These are phyloP conservation scores for Serripes groenlandicus DNA, from an alignment of 2,888 invertebrate species.

Conservation along the genomic window DNA sequence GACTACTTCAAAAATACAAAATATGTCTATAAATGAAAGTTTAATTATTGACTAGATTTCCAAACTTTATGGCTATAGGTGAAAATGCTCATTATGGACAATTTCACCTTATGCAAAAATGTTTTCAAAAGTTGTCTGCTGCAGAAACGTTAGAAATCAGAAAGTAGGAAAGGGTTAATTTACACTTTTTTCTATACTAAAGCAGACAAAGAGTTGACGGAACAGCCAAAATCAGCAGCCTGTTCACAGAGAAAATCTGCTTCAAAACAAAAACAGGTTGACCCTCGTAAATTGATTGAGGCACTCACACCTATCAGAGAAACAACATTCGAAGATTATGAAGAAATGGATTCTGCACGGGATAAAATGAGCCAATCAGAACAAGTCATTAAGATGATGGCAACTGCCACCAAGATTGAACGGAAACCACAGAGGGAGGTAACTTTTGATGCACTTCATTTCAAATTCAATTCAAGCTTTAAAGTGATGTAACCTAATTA, in stretches of 20 bases:
- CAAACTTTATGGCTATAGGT: too few relatives aligned
- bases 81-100: too few relatives aligned
- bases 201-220: constrained; percentile 8
- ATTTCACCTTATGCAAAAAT: too few relatives aligned
- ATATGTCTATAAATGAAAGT: too few relatives aligned
- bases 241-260: constrained; percentile 52
- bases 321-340: constrained; percentile 76
- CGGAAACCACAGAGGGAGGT: constrained; percentile 57
- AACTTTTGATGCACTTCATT: too few relatives aligned
- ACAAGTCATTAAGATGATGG: constrained; percentile 67
- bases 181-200: background rate
- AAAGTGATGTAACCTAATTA: too few relatives aligned
- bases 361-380: constrained; percentile 64
- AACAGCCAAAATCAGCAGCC: constrained; percentile 9
- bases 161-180: background rate
- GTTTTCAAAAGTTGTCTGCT: too few relatives aligned
- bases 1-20: too few relatives aligned
- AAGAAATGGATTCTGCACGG: constrained; percentile 36
- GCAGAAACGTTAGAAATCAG: too few relatives aligned
- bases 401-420: constrained; percentile 48
- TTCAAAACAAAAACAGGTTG: constrained; percentile 63
- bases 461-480: too few relatives aligned
- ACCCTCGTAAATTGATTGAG: constrained; percentile 72
- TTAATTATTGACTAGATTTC: too few relatives aligned
- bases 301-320: constrained; percentile 80